Base-by-base conservation (phyloP, 2,113 vertebrate species). In the Paedocypris sp. region DNA sequence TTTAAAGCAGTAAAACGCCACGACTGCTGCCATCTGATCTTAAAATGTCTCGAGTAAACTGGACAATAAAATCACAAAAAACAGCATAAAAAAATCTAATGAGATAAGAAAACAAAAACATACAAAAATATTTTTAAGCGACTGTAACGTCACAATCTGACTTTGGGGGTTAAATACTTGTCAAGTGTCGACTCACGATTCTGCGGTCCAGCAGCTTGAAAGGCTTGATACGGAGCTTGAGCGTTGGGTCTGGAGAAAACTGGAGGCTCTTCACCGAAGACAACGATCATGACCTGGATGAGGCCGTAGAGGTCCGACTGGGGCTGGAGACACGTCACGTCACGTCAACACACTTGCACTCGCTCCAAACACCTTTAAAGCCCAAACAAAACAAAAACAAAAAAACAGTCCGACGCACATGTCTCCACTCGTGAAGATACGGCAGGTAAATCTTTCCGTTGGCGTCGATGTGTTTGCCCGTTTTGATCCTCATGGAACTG, bases 401-500 rank as follows among this genome's bases (percentile, higher is more conserved):
- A n/a, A n/a, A n/a, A n/a, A n/a, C n/a, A n/a, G n/a, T n/a, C n/a
- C n/a, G n/a, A n/a, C 89, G 87, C 78, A 99, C 95, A 0, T 97
- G 92, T 73, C 98, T 99, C 95, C 95, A 99, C 68, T 99, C 95
- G 23, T 98, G 95, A 51, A 99, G 83, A 68, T 99, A 99, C 11
- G 94, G 94, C 68, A 99, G 87, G 79, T 99, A 95, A 71, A 98
- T 97, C 70, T 97, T 98, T 52, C 94, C 95, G 33, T 98, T 99
- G 63, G 93, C 93, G 74, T 98, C 93, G n/a, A 99, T 94, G 59
- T 98, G 95, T 41, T 97, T 99, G 64, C 95, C 93, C 45, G 91
- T 97, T 83, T 97, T 98, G 76, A 99, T 99, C 79, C 96, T 97
- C 95, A 99, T 98, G 42, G 91, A 88, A 68, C 89, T 97, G 65